A percentile compares a stretch with the other conserved stretches of the same genome.
Evolutionary conservation across 2,888 invertebrate species (phyloP).

Genomic region (Drosophila parthenogenetica): DNA sequence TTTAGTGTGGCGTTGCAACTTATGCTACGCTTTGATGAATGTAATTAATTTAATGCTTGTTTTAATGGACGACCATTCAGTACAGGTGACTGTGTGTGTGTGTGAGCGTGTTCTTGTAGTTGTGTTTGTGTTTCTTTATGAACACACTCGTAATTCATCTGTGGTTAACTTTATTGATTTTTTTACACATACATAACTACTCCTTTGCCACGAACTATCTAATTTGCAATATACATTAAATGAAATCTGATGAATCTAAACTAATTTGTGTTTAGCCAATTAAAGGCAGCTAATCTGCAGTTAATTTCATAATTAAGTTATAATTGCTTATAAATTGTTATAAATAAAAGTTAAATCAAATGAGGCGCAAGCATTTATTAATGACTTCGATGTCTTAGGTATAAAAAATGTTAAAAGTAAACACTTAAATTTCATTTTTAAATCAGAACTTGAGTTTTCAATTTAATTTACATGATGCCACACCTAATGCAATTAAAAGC

Average conservation of each 20-base stretch:
- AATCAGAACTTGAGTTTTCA: neutral
- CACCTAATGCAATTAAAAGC: slow-evolving; percentile 55
- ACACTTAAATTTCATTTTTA: neutral
- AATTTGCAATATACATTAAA: slow-evolving; percentile 22
- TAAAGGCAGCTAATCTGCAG: slow-evolving; percentile 9
- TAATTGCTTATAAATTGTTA: slow-evolving; percentile 1
- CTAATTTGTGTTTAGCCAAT: slow-evolving; percentile 24
- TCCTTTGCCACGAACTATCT: slow-evolving; percentile 33
- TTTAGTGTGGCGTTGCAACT: slow-evolving; percentile 30
- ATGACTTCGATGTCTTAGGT: too few species aligned
- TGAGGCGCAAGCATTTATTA: too few species aligned
- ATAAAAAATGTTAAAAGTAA: too few species aligned
- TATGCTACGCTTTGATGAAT: slow-evolving; percentile 55
- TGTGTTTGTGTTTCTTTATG: neutral
- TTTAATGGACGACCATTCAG: slow-evolving; percentile 43
- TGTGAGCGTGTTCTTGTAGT: neutral
- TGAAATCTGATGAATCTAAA: slow-evolving; percentile 10
- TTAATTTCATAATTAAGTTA: slow-evolving; percentile 8
- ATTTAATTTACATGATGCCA: slow-evolving; percentile 23
- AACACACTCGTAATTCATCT: slow-evolving; percentile 29
- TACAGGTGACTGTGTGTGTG: slow-evolving; percentile 2
- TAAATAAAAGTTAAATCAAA: slow-evolving; percentile 1
- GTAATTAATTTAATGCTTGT: slow-evolving; percentile 72
- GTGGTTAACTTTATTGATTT: slow-evolving; percentile 64
- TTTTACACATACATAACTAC: slow-evolving; percentile 26